Conservation (phyloP, 1,140 invertebrate genomes). For the Philaenus spumarius region DNA sequence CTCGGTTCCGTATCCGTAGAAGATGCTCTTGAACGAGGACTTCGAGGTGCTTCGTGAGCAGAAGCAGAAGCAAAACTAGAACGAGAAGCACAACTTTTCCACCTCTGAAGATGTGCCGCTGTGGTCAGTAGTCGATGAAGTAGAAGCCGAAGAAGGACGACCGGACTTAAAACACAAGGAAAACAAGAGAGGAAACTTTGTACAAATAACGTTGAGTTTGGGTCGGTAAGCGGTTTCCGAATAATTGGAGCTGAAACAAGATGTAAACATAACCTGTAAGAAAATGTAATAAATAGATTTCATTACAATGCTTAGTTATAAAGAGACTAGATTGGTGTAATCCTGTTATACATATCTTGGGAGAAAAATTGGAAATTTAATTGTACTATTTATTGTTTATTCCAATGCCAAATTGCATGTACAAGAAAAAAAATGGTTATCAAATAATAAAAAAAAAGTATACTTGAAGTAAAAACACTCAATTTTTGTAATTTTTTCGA, state of each 20-base stretch:
- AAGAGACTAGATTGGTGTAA: neutral
- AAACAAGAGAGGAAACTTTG: slow-evolving; percentile 43
- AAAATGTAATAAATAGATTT: neutral
- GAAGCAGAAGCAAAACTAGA: slow-evolving; percentile 38
- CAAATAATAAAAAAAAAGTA: too few relatives aligned
- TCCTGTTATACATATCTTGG: neutral
- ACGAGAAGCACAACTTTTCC: slow-evolving; percentile 43
- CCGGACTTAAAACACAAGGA: slow-evolving; percentile 49
- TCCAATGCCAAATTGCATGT: too few relatives aligned
- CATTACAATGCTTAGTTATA: neutral
- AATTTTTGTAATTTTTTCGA: too few relatives aligned
- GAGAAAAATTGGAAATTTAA: neutral
- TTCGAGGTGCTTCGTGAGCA: slow-evolving; percentile 32
- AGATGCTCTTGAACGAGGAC: slow-evolving; percentile 38
- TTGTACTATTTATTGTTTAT: too few relatives aligned
- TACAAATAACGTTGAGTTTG: slow-evolving; percentile 33
- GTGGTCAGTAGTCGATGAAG: slow-evolving; percentile 51
- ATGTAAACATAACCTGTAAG: neutral
- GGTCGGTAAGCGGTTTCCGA: slow-evolving; percentile 26
- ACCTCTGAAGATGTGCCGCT: slow-evolving; percentile 38
- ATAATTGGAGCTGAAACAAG: slow-evolving; percentile 18
- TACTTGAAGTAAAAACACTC: too few relatives aligned
- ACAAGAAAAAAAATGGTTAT: too few relatives aligned
- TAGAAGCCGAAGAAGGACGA: slow-evolving; percentile 52
- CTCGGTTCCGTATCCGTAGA: slow-evolving; percentile 41